Evolutionary conservation across 2,888 invertebrate genomes (phyloP).

Genomic region (Melieria omissa): DNA sequence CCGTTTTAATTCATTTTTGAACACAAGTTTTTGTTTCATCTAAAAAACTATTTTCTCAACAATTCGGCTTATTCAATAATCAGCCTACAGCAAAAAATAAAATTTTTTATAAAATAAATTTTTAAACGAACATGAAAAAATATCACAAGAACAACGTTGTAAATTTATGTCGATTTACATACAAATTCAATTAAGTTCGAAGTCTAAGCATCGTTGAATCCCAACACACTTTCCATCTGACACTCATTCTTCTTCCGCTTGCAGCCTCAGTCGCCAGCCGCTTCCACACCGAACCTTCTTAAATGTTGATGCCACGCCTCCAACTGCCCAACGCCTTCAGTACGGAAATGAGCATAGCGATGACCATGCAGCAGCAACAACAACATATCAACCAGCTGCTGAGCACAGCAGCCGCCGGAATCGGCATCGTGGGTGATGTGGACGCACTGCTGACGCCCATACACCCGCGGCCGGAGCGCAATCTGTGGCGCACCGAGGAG

Average conservation of each 20-base stretch:
- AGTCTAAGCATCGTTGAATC: too few relatives aligned
- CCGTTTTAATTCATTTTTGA: too few relatives aligned
- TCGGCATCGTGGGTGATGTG: conserved; percentile 54
- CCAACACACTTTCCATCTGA: too few relatives aligned
- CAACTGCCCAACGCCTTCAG: conserved; percentile 34
- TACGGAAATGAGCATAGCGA: conserved; percentile 33
- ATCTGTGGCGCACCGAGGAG: conserved; percentile 64
- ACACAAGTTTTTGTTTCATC: too few relatives aligned
- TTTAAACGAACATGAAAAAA: too few relatives aligned
- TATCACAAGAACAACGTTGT: too few relatives aligned
- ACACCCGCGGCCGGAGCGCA: conserved; percentile 56
- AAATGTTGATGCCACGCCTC: conserved; percentile 55
- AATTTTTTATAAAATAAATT: too few relatives aligned
- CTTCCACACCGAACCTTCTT: neutral
- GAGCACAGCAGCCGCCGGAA: conserved; percentile 52
- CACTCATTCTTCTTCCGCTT: conserved; percentile 1
- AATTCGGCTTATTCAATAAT: too few relatives aligned
- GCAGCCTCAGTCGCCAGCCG: neutral
- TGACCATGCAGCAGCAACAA: conserved; percentile 39
- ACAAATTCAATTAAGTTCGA: too few relatives aligned
- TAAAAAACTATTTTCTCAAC: too few relatives aligned
- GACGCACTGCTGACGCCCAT: conserved; percentile 56
- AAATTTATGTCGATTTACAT: too few relatives aligned
- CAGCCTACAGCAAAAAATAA: too few relatives aligned
- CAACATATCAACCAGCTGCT: conserved; percentile 51